These are phyloP conservation scores for Falco berigora DNA, from an alignment of 2,797 vertebrate species.

Conservation along the genomic window DNA sequence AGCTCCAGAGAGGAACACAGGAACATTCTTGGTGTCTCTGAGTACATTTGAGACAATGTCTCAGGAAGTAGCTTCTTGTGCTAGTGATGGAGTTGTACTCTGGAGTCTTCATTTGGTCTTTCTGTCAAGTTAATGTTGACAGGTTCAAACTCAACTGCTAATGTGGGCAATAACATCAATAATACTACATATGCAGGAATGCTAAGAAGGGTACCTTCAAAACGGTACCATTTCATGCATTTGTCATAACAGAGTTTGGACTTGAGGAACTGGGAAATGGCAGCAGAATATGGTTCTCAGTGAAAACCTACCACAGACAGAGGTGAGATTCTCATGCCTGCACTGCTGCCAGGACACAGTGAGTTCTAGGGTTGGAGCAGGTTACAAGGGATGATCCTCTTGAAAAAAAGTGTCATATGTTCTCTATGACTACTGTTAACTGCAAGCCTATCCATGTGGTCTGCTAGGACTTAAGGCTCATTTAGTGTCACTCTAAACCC, in stretches of 20 bases:
- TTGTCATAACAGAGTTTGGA: not conserved
- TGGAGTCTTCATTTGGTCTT: not conserved
- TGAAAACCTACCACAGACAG: not conserved
- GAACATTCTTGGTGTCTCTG: not conserved
- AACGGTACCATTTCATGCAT: not conserved
- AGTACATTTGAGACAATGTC: not conserved
- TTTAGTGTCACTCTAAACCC: not conserved
- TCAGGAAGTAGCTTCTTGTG: not conserved
- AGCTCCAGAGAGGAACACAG: not conserved
- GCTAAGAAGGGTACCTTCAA: not conserved
- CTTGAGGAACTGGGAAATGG: not conserved
- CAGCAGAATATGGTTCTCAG: not conserved
- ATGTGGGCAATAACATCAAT: conserved; percentile 21
- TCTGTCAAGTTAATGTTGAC: not conserved
- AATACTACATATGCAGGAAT: not conserved
- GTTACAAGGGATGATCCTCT: not conserved
- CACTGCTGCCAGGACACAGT: not conserved
- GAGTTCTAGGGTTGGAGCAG: not conserved
- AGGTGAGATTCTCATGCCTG: not conserved
- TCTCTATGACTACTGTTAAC: not conserved
- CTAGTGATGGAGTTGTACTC: not conserved
- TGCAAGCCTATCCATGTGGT: not conserved
- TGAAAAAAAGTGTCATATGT: not conserved
- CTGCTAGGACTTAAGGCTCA: not conserved
- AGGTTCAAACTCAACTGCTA: not conserved